Evolutionary conservation across 2,888 invertebrate species (phyloP), one percentile per base, ranked within the genome.

Genomic region (Cacoxenus indagator): DNA sequence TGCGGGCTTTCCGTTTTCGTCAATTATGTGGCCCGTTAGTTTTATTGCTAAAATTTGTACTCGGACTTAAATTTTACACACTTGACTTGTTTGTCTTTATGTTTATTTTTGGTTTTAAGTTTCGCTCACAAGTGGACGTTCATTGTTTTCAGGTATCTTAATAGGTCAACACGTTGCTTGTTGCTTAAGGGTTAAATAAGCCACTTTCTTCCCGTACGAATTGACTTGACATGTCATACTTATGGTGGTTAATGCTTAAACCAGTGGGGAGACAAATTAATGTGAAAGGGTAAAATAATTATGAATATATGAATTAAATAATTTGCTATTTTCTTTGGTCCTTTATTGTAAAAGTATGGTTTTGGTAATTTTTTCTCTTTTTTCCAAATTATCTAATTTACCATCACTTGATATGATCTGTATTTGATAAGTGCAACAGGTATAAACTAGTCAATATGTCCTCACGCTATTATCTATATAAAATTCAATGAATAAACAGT

Each of bases 71-170:
- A 62, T 9, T 43, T 62, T 62, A 43, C 4, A 62, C 61, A 45
- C 61, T 62, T 62, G 45, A 62, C 61, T 62, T 62, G 57, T 3
- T 17, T 57, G 24, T 14, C 43, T 51, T 62, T n/a, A 31, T 59
- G 37, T 37, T 59, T 59, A 19, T 24, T 62, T 62, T 62, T 62
- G 61, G 61, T 62, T 62, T 62, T 17, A 45, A 24, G 26, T 62
- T 62, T 43, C 61, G n/a, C 6, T 24, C 51, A 51, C 51, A 51
- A 0, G 2, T 22, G 11, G 51, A 51, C 5, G 51, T 51, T 22
- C 51, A 14, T 2, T 37, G 37, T 37, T 14, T 22, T 51, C 9
- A 51, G 8, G 11, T 62, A 22, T 26, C 61, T 62, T 62, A 43
- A 45, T 62, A 24, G 61, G 61, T 45, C 61, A 62, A 45, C 43